Evolutionary conservation across 2,888 invertebrate species (phyloP).

Genomic region (Stenchaetothrips biformis): DNA sequence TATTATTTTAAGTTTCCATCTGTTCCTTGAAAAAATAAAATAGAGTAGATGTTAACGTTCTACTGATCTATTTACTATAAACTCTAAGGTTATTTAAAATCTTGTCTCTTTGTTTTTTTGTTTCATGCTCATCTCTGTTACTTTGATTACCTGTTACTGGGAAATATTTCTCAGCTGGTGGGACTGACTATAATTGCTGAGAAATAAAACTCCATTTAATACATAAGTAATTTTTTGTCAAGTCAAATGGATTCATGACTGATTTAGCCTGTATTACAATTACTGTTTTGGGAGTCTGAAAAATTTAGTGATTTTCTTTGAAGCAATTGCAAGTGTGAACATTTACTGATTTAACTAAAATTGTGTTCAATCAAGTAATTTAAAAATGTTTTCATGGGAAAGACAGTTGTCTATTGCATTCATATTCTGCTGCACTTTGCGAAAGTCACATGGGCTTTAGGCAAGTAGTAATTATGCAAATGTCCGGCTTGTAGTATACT

Average conservation of each 20-base stretch:
- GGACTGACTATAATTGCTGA: too few relatives aligned
- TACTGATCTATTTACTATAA: not conserved
- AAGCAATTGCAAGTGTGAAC: not conserved
- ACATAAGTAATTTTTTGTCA: not conserved
- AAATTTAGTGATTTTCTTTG: not conserved
- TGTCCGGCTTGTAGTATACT: too few relatives aligned
- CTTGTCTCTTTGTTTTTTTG: not conserved
- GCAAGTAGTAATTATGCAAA: too few relatives aligned
- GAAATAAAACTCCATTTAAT: not conserved
- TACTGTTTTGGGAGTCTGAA: not conserved
- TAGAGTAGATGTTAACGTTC: too few relatives aligned
- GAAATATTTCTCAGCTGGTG: not conserved
- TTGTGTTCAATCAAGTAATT: too few relatives aligned
- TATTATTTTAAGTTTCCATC: too few relatives aligned
- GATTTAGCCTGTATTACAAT: not conserved
- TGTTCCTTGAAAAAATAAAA: too few relatives aligned
- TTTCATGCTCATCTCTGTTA: not conserved
- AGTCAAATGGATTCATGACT: not conserved
- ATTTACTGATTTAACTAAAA: too few relatives aligned
- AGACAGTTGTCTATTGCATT: too few relatives aligned
- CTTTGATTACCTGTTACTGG: not conserved
- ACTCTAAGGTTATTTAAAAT: not conserved
- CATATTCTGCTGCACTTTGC: too few relatives aligned
- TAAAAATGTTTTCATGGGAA: too few relatives aligned
- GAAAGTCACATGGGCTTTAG: too few relatives aligned